Evolutionary conservation across 2,888 invertebrate genomes (phyloP).

Genomic region (Plebejus melissa): DNA sequence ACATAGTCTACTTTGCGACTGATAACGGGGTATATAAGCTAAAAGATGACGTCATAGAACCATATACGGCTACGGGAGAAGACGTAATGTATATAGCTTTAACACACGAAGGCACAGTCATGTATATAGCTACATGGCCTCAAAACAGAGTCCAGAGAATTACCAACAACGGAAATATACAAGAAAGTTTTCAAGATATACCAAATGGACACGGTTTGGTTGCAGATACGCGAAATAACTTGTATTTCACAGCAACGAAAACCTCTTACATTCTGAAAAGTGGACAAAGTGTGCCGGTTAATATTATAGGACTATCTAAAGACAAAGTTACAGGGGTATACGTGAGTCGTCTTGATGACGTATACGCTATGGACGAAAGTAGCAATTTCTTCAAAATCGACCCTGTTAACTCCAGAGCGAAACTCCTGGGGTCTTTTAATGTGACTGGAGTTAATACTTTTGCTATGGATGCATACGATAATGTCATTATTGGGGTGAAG

Average conservation of each 20-base stretch:
- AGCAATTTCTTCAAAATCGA: constrained; percentile 61
- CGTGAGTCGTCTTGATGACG: constrained; percentile 60
- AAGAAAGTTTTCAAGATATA: constrained; percentile 55
- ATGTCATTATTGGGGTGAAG: constrained; percentile 62
- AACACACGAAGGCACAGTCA: constrained; percentile 51
- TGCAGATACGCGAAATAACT: constrained; percentile 61
- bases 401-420: constrained; percentile 55
- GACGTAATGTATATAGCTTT: constrained; percentile 70
- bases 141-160: constrained; percentile 66
- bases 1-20: constrained; percentile 66
- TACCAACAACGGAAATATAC: constrained; percentile 56
- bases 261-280: constrained; percentile 60
- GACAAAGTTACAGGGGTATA: constrained; percentile 66
- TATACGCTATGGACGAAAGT: constrained; percentile 67
- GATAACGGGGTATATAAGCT: constrained; percentile 73
- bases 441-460: constrained; percentile 63
- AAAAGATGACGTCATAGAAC: constrained; percentile 57
- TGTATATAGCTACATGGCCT: constrained; percentile 72
- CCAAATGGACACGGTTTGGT: constrained; percentile 69
- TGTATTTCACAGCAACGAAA: constrained; percentile 66
- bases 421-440: constrained; percentile 53
- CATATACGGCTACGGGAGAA: constrained; percentile 61
- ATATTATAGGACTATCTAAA: constrained; percentile 59
- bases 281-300: constrained; percentile 55
- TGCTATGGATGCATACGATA: constrained; percentile 64